Conservation (phyloP, 2,113 vertebrate genomes). For the Nerophis lumbriciformis region DNA sequence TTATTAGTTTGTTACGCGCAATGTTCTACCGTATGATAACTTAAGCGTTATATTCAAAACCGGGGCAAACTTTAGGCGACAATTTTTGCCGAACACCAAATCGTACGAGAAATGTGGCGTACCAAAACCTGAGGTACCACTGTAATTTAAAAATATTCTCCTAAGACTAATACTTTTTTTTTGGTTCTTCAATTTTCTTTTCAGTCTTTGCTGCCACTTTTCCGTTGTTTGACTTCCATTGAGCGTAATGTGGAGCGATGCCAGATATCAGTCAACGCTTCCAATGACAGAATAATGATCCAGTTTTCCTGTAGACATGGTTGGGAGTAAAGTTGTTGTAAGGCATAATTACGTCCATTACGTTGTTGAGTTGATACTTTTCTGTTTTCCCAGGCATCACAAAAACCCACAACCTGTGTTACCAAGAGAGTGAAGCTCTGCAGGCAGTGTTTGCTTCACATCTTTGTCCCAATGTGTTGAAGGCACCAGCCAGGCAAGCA, state of each 20-base stretch:
- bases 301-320: conserved; percentile 87
- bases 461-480: conserved; percentile 81
- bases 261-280: conserved; percentile 71
- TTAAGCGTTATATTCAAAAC: no score
- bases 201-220: conserved; percentile 85
- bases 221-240: conserved; percentile 77
- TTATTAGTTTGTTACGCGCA: no score
- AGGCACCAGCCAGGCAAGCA: conserved; percentile 82
- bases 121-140: no score
- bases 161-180: neutral
- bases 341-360: neutral
- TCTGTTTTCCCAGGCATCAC: conserved; percentile 73
- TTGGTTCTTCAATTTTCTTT: conserved; percentile 11
- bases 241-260: conserved; percentile 85
- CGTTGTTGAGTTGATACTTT: neutral
- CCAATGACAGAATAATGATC: conserved; percentile 70
- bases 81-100: no score
- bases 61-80: no score
- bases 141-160: no score
- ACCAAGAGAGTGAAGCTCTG: conserved; percentile 82
- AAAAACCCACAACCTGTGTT: conserved; percentile 84
- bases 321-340: conserved; percentile 50
- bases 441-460: conserved; percentile 84
- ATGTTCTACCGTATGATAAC: no score
- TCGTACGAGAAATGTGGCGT: no score